Evolutionary conservation across 2,888 invertebrate species (phyloP).

Genomic region (Amiota minor): DNA sequence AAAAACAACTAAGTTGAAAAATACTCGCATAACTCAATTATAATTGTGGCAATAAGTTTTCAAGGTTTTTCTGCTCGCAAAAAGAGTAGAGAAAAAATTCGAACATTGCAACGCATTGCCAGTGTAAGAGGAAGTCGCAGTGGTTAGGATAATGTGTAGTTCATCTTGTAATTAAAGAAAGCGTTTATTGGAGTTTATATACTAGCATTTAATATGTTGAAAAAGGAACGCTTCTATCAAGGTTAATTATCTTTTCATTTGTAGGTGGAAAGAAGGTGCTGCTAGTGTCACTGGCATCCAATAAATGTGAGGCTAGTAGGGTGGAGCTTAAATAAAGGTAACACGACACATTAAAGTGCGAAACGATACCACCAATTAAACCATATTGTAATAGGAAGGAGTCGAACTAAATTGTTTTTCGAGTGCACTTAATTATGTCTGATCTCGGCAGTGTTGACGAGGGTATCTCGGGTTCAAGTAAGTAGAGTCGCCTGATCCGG

Average conservation of each 20-base stretch:
- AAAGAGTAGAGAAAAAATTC: conserved; percentile 8
- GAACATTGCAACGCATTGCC: too few species aligned
- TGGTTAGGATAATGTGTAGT: too few species aligned
- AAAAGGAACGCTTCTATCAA: too few species aligned
- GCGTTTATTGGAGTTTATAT: too few species aligned
- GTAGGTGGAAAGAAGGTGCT: conserved; percentile 13
- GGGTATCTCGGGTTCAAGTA: conserved; percentile 86
- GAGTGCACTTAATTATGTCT: conserved; percentile 76
- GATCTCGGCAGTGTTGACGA: conserved; percentile 87
- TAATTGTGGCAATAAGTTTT: conserved; percentile 19
- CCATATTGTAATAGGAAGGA: neutral
- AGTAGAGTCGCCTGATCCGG: conserved; percentile 69
- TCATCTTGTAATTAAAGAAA: too few species aligned
- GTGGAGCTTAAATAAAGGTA: conserved; percentile 7
- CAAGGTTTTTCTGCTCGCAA: conserved; percentile 21
- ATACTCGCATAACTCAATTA: conserved; percentile 23
- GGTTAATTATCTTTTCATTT: neutral
- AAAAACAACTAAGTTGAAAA: too few species aligned
- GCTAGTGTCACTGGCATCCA: conserved; percentile 1
- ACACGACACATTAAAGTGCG: neutral
- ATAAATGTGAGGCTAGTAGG: conserved; percentile 16
- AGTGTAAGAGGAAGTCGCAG: too few species aligned
- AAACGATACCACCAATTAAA: neutral
- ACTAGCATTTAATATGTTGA: too few species aligned
- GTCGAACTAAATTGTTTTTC: neutral